Evolutionary conservation across 2,113 vertebrate genomes (phyloP).

Genomic region (Mormoops blainvillei): DNA sequence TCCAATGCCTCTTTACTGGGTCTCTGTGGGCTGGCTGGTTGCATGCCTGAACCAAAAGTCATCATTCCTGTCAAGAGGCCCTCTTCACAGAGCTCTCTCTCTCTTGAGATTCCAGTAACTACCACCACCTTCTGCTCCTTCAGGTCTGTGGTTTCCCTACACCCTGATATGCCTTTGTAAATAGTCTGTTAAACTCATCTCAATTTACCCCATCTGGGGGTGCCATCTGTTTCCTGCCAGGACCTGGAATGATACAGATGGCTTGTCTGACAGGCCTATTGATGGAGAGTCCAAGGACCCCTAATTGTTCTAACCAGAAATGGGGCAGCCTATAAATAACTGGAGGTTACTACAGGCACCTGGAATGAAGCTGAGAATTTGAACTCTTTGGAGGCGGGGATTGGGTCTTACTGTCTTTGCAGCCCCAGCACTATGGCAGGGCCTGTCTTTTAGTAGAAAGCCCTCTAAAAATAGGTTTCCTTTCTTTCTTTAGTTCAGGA

Average conservation of each 20-base stretch:
- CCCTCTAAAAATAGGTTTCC: neutral
- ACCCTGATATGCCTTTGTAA: slow-evolving; percentile 32
- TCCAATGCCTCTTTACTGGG: neutral
- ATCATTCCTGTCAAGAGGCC: slow-evolving; percentile 4
- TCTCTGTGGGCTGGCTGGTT: neutral
- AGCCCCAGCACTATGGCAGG: neutral
- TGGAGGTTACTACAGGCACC: neutral
- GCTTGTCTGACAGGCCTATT: slow-evolving; percentile 37
- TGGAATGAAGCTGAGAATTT: slow-evolving; percentile 12
- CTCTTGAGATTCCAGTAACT: slow-evolving; percentile 30
- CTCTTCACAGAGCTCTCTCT: slow-evolving; percentile 17
- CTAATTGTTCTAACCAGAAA: slow-evolving; percentile 33
- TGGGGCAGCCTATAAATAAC: neutral
- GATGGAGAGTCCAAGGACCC: neutral
- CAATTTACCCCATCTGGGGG: slow-evolving; percentile 48
- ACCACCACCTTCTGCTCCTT: slow-evolving; percentile 53
- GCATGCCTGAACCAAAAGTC: slow-evolving; percentile 19
- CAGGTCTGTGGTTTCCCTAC: slow-evolving; percentile 48
- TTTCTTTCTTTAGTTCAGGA: neutral
- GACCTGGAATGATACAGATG: slow-evolving; percentile 45
- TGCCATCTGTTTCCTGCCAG: slow-evolving; percentile 60
- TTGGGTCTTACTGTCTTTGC: neutral
- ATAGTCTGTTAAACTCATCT: slow-evolving; percentile 48
- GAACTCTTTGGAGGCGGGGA: neutral
- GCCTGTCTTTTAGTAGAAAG: neutral